Evolutionary conservation across 2,888 invertebrate species (phyloP).

Genomic region (Euspilapteryx auroguttella): DNA sequence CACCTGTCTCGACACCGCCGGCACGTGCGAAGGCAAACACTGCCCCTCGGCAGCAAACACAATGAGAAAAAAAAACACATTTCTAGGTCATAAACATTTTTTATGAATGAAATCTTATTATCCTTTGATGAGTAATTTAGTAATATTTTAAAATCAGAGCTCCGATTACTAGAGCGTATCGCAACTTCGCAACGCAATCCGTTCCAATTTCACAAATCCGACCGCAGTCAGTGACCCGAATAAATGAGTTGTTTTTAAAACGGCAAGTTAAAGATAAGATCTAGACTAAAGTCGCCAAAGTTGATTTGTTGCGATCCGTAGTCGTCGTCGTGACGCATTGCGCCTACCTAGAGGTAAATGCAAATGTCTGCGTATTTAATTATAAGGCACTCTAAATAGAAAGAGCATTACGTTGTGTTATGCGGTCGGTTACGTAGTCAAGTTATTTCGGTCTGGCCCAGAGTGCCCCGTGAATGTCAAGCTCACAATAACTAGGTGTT

Average conservation of each 20-base stretch:
- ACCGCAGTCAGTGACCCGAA: constrained; percentile 1
- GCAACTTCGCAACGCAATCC: no score
- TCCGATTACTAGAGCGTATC: constrained; percentile 3
- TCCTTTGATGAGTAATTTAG: no score
- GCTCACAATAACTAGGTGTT: constrained; percentile 37
- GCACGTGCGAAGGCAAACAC: no score
- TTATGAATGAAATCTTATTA: no score
- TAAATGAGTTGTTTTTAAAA: not conserved
- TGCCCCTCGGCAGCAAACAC: no score
- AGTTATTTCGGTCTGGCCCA: constrained; percentile 50
- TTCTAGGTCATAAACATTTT: no score
- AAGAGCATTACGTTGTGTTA: constrained; percentile 46
- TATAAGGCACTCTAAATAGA: constrained; percentile 50
- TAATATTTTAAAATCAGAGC: no score
- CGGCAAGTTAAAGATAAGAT: no score
- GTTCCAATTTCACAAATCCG: constrained; percentile 4
- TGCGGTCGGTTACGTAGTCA: constrained; percentile 50
- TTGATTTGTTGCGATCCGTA: no score
- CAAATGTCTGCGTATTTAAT: constrained; percentile 45
- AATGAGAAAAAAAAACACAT: no score
- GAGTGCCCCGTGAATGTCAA: constrained; percentile 49
- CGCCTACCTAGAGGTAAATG: constrained; percentile 36
- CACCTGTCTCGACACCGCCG: constrained; percentile 34
- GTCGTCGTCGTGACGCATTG: no score
- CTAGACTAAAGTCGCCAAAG: no score